Conservation (phyloP, 2,888 invertebrate genomes). For the Ganaspis brasiliensis region DNA sequence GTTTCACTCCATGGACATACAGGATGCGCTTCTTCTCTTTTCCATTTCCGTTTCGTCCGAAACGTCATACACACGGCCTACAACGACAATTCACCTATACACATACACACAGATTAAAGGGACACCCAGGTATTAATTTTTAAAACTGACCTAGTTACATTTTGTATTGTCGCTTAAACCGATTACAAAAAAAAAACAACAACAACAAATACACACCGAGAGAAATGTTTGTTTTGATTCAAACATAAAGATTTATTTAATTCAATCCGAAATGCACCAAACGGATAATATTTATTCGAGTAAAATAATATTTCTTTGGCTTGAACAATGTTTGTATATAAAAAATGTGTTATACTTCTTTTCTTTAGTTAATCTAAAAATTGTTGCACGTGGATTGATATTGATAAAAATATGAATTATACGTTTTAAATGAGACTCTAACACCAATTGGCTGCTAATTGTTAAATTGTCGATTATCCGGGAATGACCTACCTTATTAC, state of each 20-base stretch:
- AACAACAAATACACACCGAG: too few relatives aligned
- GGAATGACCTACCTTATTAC: constrained; percentile 19
- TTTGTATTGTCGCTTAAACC: neutral
- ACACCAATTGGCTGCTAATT: constrained; percentile 13
- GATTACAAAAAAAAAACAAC: constrained; percentile 15
- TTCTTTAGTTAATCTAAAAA: too few relatives aligned
- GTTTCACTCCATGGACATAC: constrained; percentile 39
- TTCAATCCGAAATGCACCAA: too few relatives aligned
- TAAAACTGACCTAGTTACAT: constrained; percentile 4
- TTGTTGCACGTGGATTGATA: too few relatives aligned
- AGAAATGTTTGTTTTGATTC: too few relatives aligned
- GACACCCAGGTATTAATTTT: constrained; percentile 24
- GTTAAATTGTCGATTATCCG: constrained; percentile 8
- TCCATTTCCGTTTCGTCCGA: constrained; percentile 48
- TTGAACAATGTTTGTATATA: too few relatives aligned
- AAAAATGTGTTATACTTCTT: too few relatives aligned
- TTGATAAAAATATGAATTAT: neutral
- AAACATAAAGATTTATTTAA: too few relatives aligned
- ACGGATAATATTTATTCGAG: too few relatives aligned
- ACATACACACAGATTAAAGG: neutral
- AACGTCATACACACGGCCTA: constrained; percentile 49
- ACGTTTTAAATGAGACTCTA: neutral
- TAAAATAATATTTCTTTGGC: too few relatives aligned
- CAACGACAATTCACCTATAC: constrained; percentile 16
- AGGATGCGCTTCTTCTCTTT: constrained; percentile 41